phyloP scores from a whole-genome alignment of 2,113 vertebrate species.

The Todiramphus chloris region DNA sequence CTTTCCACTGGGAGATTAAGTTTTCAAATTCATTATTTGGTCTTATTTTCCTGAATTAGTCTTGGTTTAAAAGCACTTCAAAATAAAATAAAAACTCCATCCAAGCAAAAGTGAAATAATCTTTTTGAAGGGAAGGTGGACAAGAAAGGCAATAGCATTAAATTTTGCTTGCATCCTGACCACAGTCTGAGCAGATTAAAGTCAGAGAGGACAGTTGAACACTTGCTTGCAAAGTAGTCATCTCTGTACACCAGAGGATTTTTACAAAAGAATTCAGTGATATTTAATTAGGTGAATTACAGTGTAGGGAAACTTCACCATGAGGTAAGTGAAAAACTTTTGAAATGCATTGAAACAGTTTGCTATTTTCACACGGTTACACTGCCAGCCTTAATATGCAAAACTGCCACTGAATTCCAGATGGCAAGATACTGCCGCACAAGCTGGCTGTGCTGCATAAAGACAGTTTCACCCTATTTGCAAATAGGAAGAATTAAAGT shows the following conservation, averaged over 20 bases:
- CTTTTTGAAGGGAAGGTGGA: not conserved
- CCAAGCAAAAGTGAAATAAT: not conserved
- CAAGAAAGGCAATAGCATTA: not conserved
- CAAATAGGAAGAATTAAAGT: slow-evolving; percentile 42
- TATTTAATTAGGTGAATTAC: slow-evolving; percentile 28
- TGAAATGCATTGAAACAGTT: slow-evolving; percentile 41
- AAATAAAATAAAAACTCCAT: not conserved
- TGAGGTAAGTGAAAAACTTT: slow-evolving; percentile 34
- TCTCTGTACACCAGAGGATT: not conserved
- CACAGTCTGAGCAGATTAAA: not conserved
- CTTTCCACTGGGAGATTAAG: not conserved
- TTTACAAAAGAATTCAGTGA: not conserved
- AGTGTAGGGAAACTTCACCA: not conserved
- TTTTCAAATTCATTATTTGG: not conserved
- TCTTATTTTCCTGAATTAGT: not conserved
- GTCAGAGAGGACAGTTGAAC: not conserved
- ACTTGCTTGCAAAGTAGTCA: not conserved
- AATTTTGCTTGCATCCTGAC: not conserved
- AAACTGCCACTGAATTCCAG: slow-evolving; percentile 53
- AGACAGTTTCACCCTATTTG: slow-evolving; percentile 25
- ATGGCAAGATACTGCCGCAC: slow-evolving; percentile 21
- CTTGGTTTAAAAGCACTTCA: not conserved
- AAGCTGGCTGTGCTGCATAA: slow-evolving; percentile 15
- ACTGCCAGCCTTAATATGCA: slow-evolving; percentile 58
- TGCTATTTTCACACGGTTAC: slow-evolving; percentile 51